Evolutionary conservation across 2,797 vertebrate species (phyloP), one percentile per base, ranked within the genome.

Genomic region (Cirrhinus molitorella): DNA sequence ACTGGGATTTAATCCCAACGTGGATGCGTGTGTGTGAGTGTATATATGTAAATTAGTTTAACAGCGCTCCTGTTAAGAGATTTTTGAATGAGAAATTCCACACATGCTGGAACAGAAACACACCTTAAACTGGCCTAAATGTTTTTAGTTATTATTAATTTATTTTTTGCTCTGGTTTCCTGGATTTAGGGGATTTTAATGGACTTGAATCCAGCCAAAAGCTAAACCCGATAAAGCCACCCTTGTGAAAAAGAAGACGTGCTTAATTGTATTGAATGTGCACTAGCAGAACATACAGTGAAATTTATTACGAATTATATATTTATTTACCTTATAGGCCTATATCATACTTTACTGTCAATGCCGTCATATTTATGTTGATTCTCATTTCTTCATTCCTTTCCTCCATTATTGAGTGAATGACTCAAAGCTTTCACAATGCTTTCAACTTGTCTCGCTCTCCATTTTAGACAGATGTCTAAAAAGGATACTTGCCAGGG

Each of bases 381-480:
- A 14, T 34, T 34, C 31, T 4, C 31, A 34, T 34, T 34, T 34
- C 31, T 51, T 59, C 34, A 72, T 37, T 65, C 45, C 21, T 40
- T 71, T 72, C 49, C 25, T n/a, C 1, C 31, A 43, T 86, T 80
- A 65, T 49, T 49, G 66, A 86, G 43, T 13, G 25, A 61, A 34
- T 87, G 87, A 87, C 73, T 88, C 83, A 87, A 59, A 65, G 25
- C 57, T 85, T 78, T 81, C 80, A 86, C 47, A 79, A 37, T 80
- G 68, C 23, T 23, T 57, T 40, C 91, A 91, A 73, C 19, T 0
- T 31, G 72, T 85, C 80, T 28, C 13, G 47, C 66, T 57, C 63
- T 37, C 43, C 65, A n/a, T 53, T 67, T 78, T 66, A 23, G 77
- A 57, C 21, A 23, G 8, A 23, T 45, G 73, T 81, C n/a, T 84